Percentiles rank a stretch among this genome's conserved stretches.
phyloP scores from a whole-genome alignment of 2,113 vertebrate genomes.

The Pseudopipra pipra region DNA sequence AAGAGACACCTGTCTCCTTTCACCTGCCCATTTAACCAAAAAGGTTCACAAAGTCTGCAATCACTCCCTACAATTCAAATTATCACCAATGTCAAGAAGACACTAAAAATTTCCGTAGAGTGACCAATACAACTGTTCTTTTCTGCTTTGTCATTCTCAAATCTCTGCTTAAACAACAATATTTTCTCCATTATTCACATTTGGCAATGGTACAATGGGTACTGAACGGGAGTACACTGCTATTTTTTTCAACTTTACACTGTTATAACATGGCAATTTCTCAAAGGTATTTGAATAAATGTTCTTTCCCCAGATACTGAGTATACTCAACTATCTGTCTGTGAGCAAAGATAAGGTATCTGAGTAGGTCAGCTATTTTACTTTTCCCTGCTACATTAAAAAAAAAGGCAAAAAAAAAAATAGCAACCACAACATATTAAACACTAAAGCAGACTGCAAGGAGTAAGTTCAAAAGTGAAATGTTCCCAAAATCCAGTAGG shows the following conservation, averaged over 20 bases:
- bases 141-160: background rate
- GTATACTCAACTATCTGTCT: background rate
- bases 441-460: conserved; percentile 40
- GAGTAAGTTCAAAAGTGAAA: conserved; percentile 65
- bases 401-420: background rate
- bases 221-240: background rate
- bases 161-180: background rate
- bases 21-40: background rate
- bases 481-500: conserved; percentile 72
- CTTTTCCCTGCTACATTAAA: background rate
- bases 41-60: background rate
- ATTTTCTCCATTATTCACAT: background rate
- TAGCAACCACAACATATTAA: background rate
- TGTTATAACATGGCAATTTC: background rate
- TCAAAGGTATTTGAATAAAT: background rate
- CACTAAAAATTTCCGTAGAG: background rate
- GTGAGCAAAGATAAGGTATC: background rate
- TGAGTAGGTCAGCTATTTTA: background rate
- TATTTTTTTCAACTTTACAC: background rate
- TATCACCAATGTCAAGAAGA: background rate
- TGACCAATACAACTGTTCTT: background rate
- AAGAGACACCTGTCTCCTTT: background rate
- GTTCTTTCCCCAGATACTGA: background rate
- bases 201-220: background rate
- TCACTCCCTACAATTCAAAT: background rate